Base-by-base conservation (phyloP, 2,797 vertebrate species). In the Chelmon rostratus region DNA sequence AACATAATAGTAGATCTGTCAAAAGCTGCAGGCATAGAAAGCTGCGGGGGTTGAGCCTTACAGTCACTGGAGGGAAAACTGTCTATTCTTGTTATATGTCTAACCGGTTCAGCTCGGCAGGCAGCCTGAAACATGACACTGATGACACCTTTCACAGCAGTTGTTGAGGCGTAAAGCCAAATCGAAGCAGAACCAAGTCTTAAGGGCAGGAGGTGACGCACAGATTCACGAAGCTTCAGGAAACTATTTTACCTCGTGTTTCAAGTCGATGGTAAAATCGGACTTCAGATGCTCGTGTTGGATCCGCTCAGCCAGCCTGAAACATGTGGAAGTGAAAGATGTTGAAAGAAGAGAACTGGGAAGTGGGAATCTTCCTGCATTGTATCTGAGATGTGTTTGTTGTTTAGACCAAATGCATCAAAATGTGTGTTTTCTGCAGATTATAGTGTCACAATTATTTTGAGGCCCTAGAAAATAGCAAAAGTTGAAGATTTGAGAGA, bases 231-330 rank as follows among this genome's bases (percentile, higher is more conserved):
- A 76, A 58, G 33, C 21, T 62, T 8, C 3, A 57, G 23, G 15
- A 28, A 56, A 42, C 1, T 10, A 19, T 62, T 37, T 78, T 80
- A 93, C 97, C 97, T 98, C 97, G 15, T 98, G 96, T 76, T 97
- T 97, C 90, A 98, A 94, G 90, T 98, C 97, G 70, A 98, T 98
- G 2, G 97, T 98, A 68, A 99, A 99, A 92, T 99, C 97, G 8
- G 96, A 98, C 82, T 96, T 98, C 23, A 96, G 94, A 6, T 94
- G 91, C 69, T 97, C 95, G 0, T 94, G 95, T 79, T 88, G 96
- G 82, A 98, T 82, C 73, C 93, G 95, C 79, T 93, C 93, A 65
- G 96, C 85, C 57, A 98, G 96, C 92, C 98, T 98, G 85, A 83
- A 86, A 92, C 87, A 79, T 88, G 87, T 86, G 33, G 31, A 56